These are phyloP conservation scores for Gallirallus australis DNA, from an alignment of 2,797 vertebrate species.

Conservation along the genomic window DNA sequence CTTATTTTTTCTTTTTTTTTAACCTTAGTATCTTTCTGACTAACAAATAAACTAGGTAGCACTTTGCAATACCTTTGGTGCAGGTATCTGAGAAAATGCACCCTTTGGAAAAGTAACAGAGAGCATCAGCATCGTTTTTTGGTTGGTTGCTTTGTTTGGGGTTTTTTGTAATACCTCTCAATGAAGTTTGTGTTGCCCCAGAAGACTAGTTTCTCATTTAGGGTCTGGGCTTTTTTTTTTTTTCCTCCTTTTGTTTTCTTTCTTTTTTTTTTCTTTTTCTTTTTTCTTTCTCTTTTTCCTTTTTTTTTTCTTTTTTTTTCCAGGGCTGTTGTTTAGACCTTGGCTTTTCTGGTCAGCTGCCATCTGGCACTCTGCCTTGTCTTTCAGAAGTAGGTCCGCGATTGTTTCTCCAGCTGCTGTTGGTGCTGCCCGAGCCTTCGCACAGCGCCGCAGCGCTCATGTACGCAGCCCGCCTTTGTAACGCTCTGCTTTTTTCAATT, in stretches of 20 bases:
- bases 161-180: not conserved
- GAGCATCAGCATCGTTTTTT: not conserved
- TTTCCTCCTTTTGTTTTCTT: not conserved
- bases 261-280: not conserved
- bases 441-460: not conserved
- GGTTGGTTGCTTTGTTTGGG: no score
- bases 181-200: not conserved
- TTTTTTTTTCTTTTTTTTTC: not conserved
- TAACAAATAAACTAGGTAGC: not conserved
- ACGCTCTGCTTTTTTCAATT: not conserved
- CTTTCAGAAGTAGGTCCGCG: slow-evolving; percentile 19
- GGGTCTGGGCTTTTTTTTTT: no score
- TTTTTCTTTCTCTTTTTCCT: not conserved
- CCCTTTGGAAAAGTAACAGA: not conserved
- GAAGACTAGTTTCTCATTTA: not conserved
- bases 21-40: not conserved
- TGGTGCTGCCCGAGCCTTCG: not conserved
- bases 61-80: not conserved
- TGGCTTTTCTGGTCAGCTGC: slow-evolving; percentile 27
- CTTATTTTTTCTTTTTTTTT: not conserved
- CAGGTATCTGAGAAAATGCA: not conserved
- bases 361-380: slow-evolving; percentile 60
- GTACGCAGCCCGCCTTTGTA: not conserved
- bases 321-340: slow-evolving; percentile 45
- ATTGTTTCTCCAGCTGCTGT: slow-evolving; percentile 62